Evolutionary conservation across 2,113 vertebrate species (phyloP), one percentile per base, ranked within the genome.

Genomic region (Alethe castanea): DNA sequence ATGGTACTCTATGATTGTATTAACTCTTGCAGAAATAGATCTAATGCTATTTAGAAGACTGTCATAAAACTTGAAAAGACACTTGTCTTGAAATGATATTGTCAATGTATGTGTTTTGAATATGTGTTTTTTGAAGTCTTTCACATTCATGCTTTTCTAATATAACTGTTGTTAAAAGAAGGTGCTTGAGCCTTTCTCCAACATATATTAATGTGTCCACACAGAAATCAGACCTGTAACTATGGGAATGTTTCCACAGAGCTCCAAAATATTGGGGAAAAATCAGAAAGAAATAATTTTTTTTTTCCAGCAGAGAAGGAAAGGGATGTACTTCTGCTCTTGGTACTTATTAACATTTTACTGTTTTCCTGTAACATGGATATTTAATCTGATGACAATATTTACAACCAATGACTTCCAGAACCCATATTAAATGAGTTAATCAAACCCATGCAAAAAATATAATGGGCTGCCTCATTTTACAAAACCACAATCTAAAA

Each of bases 371-470:
- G 50, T 87, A 94, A 70, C 23, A 62, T 28, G 50, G 38, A 65
- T 81, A 92, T 42, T 85, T 94, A 91, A 82, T 91, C 85, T 77
- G n/a, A 90, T 61, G 69, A 78, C 45, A 86, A 70, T 57, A 81
- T 60, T 90, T 47, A 38, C 47, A 73, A 73, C 28, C 67, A 82
- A 64, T 28, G 29, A 22, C 73, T 94, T 94, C 91, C 67, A 42
- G 35, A 88, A 81, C 53, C 62, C 35, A 69, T 92, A 54, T 22
- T 72, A 20, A 76, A 60, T 59, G 72, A 72, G 31, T 82, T 92
- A 92, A 69, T 70, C 64, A 90, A 62, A 80, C 81, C 29, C 86
- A 88, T 73, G 74, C 94, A 84, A 92, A 96, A 92, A 91, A 78
- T 70, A 81, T 20, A 78, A 94, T 44, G 65, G 77, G 81, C 23